phyloP scores from a whole-genome alignment of 2,113 vertebrate genomes.

The Dermatemys mawii region DNA sequence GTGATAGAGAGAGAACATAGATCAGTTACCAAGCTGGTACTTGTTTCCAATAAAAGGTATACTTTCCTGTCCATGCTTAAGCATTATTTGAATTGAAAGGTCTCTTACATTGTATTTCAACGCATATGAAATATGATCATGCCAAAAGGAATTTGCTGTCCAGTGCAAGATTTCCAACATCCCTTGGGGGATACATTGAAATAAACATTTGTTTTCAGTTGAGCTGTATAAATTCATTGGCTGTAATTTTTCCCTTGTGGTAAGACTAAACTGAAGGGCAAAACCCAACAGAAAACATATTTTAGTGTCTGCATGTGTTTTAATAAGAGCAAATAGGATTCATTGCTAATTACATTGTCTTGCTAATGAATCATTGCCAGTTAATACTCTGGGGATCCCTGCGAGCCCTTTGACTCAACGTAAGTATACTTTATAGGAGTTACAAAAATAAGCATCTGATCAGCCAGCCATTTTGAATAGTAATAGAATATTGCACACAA shows the following conservation, averaged over 20 bases:
- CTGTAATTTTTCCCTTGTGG: not conserved
- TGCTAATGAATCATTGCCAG: not conserved
- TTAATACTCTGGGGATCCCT: conserved; percentile 4
- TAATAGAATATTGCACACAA: conserved; percentile 10
- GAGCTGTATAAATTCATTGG: not conserved
- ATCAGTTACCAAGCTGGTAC: conserved; percentile 21
- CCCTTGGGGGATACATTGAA: not conserved
- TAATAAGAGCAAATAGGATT: conserved; percentile 3
- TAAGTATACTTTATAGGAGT: conserved; percentile 23
- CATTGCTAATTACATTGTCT: not conserved
- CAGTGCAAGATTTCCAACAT: not conserved
- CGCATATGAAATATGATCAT: not conserved
- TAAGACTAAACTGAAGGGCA: not conserved
- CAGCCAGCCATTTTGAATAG: not conserved
- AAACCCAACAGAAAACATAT: not conserved
- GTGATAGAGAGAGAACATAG: not conserved
- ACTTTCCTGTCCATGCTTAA: conserved; percentile 25
- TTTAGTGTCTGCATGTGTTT: not conserved
- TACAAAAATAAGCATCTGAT: conserved; percentile 58
- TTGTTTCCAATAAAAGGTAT: conserved; percentile 15
- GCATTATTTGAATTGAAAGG: not conserved
- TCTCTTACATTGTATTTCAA: not conserved
- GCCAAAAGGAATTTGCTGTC: not conserved
- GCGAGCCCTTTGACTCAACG: not conserved
- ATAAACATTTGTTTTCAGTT: not conserved